A percentile compares a stretch with the other conserved stretches of the same genome.
These are phyloP conservation scores for Diploscapter pachys DNA, from an alignment of 1,140 invertebrate genomes.

Conservation along the genomic window DNA sequence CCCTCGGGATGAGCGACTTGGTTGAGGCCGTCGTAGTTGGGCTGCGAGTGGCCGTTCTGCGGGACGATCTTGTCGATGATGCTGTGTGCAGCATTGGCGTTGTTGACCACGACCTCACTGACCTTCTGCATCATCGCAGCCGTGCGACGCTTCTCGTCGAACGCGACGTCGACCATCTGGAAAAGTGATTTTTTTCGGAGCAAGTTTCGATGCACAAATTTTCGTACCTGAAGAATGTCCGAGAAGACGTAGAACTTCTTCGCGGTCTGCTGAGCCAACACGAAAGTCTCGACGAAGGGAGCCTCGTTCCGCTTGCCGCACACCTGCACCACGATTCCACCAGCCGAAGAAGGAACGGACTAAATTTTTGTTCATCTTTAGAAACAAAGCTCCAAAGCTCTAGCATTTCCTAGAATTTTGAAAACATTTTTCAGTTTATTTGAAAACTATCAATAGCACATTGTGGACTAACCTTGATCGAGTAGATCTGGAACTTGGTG, in stretches of 20 bases:
- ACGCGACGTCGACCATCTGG: too few relatives aligned
- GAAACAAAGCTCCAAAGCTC: not conserved
- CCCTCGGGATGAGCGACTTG: too few relatives aligned
- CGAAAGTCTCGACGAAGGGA: constrained; percentile 31
- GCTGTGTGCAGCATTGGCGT: constrained; percentile 7
- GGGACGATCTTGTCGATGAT: not conserved
- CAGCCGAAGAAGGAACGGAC: constrained; percentile 7
- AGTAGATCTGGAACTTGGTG: constrained; percentile 22
- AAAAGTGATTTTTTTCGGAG: not conserved
- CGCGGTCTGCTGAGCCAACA: constrained; percentile 25
- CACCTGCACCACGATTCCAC: constrained; percentile 19
- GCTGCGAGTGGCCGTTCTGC: not conserved
- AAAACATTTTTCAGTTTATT: too few relatives aligned
- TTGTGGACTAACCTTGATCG: constrained; percentile 26
- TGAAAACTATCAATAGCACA: too few relatives aligned
- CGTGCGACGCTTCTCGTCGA: too few relatives aligned
- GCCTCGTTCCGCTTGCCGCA: constrained; percentile 21
- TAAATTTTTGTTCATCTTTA: constrained; percentile 4
- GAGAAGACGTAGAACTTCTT: constrained; percentile 36
- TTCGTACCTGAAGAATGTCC: constrained; percentile 18
- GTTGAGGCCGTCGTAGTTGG: not conserved
- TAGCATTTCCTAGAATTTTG: not conserved
- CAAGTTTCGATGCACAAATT: constrained; percentile 9
- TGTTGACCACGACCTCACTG: not conserved
- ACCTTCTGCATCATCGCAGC: not conserved